phyloP scores from a whole-genome alignment of 2,888 invertebrate genomes.

The Agrilus mali region DNA sequence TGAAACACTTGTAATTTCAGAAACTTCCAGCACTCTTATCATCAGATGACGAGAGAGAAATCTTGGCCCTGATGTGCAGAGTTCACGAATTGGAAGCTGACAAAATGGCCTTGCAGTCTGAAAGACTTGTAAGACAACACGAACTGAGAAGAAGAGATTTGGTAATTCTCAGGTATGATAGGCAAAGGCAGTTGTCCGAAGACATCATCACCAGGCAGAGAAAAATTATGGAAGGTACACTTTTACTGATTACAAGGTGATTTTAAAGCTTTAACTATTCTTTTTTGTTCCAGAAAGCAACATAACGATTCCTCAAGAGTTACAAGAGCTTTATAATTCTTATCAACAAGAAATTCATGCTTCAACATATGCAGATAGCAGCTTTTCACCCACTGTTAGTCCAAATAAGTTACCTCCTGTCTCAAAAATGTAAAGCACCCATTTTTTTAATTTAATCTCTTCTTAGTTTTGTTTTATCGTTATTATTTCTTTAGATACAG shows the following conservation, averaged over 20 bases:
- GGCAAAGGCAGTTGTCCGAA: slow-evolving; percentile 77
- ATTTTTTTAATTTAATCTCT: background rate
- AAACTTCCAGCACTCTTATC: slow-evolving; percentile 74
- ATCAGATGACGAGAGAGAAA: slow-evolving; percentile 82
- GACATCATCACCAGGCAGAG: slow-evolving; percentile 85
- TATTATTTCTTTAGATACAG: slow-evolving; percentile 21
- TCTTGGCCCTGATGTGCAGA: slow-evolving; percentile 73
- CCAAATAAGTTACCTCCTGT: slow-evolving; percentile 51
- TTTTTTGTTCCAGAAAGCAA: slow-evolving; percentile 44
- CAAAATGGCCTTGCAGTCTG: slow-evolving; percentile 83
- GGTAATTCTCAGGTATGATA: slow-evolving; percentile 67
- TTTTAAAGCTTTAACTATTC: slow-evolving; percentile 1
- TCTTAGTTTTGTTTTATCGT: no score
- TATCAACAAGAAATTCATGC: slow-evolving; percentile 84
- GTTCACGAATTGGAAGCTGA: slow-evolving; percentile 92
- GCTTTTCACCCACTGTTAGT: slow-evolving; percentile 37
- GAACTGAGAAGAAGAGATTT: slow-evolving; percentile 76
- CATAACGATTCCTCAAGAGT: slow-evolving; percentile 56
- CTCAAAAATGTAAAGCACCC: slow-evolving; percentile 39
- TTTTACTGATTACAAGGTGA: background rate
- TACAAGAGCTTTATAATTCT: slow-evolving; percentile 66
- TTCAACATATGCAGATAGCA: slow-evolving; percentile 57
- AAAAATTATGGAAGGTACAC: slow-evolving; percentile 68
- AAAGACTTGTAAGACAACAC: slow-evolving; percentile 72
- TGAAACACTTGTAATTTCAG: slow-evolving; percentile 31